Conservation (phyloP, 1,140 invertebrate species). For the Metopolophium dirhodum region DNA sequence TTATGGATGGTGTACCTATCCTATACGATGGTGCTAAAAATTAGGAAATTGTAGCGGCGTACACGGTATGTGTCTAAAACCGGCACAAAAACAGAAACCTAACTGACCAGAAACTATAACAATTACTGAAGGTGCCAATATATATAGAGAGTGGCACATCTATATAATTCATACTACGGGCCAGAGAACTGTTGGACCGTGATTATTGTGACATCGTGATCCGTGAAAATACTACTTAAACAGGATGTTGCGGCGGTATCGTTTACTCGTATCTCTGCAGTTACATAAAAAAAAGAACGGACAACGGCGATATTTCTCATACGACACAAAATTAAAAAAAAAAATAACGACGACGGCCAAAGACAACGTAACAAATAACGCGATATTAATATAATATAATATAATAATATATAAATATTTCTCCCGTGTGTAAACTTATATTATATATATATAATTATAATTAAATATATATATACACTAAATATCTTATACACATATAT, state of each 20-base stretch:
- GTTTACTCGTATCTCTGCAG: slow-evolving; percentile 12
- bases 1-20: neutral
- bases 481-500: slow-evolving; percentile 19
- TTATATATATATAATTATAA: slow-evolving; percentile 16
- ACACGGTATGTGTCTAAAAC: neutral
- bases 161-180: neutral
- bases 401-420: neutral
- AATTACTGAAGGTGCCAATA: slow-evolving; percentile 16
- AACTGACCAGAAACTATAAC: slow-evolving; percentile 42
- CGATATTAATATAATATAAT: slow-evolving; percentile 14
- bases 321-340: neutral
- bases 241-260: slow-evolving; percentile 16
- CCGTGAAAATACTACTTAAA: slow-evolving; percentile 35
- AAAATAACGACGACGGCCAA: neutral
- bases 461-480: slow-evolving; percentile 12
- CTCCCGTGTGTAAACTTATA: neutral
- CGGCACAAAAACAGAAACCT: slow-evolving; percentile 18
- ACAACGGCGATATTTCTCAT: neutral
- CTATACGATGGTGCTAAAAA: neutral
- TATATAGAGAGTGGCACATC: neutral
- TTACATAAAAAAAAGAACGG: neutral
- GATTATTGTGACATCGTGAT: slow-evolving; percentile 36
- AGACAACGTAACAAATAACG: slow-evolving; percentile 21
- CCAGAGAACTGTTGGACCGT: neutral
- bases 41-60: neutral